Conservation (phyloP, 2,113 vertebrate species). For the Tragulus kanchil region DNA sequence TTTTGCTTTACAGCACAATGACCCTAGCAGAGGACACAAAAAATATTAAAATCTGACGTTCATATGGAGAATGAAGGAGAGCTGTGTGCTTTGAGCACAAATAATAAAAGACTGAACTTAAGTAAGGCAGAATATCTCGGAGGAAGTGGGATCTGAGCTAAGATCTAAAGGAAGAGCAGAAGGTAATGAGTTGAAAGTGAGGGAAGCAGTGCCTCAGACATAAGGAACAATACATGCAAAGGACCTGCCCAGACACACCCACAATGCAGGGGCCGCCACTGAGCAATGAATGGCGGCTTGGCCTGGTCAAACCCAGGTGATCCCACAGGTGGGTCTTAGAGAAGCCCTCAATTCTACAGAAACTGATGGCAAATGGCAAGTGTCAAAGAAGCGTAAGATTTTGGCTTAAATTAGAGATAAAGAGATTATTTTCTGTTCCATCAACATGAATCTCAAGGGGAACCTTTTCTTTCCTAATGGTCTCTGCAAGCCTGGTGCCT, state of each 20-base stretch:
- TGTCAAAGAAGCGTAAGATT: not conserved
- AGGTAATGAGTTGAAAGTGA: not conserved
- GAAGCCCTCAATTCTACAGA: not conserved
- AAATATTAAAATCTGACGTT: not conserved
- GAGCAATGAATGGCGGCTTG: constrained; percentile 58
- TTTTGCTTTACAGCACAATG: not conserved
- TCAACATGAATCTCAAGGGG: not conserved
- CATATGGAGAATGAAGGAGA: not conserved
- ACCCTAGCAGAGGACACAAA: not conserved
- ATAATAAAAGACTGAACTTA: not conserved
- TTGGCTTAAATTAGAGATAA: not conserved
- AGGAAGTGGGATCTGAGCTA: not conserved
- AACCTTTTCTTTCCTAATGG: not conserved
- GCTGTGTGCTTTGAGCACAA: not conserved
- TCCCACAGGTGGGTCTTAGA: fast-evolving
- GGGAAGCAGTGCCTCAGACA: not conserved
- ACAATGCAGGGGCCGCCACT: constrained; percentile 76
- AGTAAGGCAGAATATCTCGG: not conserved
- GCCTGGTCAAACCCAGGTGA: not conserved
- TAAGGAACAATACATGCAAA: not conserved
- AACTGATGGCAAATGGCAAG: not conserved
- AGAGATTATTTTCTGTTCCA: not conserved
- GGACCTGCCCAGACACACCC: not conserved
- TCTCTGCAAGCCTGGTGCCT: not conserved
- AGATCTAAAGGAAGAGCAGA: not conserved